Percentiles rank a stretch among this genome's conserved stretches.
These are phyloP conservation scores for Disparrhopalites patrizii DNA, from an alignment of 2,888 invertebrate genomes.

Conservation along the genomic window DNA sequence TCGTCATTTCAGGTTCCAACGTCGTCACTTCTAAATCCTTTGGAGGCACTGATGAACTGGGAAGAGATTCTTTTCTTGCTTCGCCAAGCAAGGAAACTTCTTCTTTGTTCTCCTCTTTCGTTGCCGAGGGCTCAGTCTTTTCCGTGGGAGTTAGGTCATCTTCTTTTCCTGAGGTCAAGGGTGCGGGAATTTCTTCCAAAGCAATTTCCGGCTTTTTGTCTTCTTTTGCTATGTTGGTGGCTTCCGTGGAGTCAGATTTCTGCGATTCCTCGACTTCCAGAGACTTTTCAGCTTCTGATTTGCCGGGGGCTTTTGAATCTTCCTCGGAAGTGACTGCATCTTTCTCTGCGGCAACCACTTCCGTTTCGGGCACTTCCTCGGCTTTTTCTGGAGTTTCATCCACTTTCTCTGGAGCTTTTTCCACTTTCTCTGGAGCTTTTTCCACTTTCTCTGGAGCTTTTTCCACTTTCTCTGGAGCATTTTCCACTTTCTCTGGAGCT, in stretches of 20 bases:
- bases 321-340: no score
- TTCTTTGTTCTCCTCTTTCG: not conserved
- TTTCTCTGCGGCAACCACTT: conserved; percentile 54
- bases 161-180: not conserved
- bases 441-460: not conserved
- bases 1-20: no score
- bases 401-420: conserved; percentile 25
- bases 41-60: no score
- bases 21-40: no score
- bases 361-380: conserved; percentile 34
- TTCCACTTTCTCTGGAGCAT: not conserved
- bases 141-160: not conserved
- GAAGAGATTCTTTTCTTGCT: no score
- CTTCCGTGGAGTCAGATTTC: not conserved
- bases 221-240: not conserved
- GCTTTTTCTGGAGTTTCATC: conserved; percentile 16
- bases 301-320: no score
- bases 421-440: conserved; percentile 11
- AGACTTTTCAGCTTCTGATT: conserved; percentile 48
- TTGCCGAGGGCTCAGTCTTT: not conserved
- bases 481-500: no score
- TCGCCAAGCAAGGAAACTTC: no score
- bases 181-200: not conserved
- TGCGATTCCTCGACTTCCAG: conserved; percentile 45
- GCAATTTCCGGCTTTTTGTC: not conserved